phyloP scores from a whole-genome alignment of 37 sponge, comb jelly and placozoan genomes.

The Tethya wilhelma region DNA sequence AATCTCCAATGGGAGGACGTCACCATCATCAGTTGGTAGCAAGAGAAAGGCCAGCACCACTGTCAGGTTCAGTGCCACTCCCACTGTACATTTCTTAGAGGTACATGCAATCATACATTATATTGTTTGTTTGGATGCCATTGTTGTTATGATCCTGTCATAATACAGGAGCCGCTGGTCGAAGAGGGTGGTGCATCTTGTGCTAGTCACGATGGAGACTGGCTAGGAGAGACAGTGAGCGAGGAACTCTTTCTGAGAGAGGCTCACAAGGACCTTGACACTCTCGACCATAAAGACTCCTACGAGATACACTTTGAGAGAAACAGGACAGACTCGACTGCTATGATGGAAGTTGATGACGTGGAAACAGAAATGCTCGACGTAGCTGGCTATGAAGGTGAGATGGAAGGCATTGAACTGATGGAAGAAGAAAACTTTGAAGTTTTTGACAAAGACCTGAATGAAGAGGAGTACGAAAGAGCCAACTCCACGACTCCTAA shows the following conservation, averaged over 20 bases:
- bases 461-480: no score
- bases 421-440: neutral
- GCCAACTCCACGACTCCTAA: no score
- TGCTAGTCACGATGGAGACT: no score
- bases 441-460: no score
- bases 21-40: neutral
- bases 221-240: no score
- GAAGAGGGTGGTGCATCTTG: no score
- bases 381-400: neutral
- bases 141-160: neutral
- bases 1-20: neutral
- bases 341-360: neutral
- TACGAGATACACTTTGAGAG: neutral
- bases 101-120: neutral
- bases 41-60: neutral
- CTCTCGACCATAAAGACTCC: neutral
- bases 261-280: neutral
- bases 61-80: neutral
- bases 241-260: neutral
- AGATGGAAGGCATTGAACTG: neutral
- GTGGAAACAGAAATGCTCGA: no score
- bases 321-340: neutral
- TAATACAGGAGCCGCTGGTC: no score
- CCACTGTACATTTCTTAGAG: slow-evolving; percentile 7
- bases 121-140: neutral